These are phyloP conservation scores for Nymphalis urticae DNA, from an alignment of 2,888 invertebrate genomes.

Conservation along the genomic window DNA sequence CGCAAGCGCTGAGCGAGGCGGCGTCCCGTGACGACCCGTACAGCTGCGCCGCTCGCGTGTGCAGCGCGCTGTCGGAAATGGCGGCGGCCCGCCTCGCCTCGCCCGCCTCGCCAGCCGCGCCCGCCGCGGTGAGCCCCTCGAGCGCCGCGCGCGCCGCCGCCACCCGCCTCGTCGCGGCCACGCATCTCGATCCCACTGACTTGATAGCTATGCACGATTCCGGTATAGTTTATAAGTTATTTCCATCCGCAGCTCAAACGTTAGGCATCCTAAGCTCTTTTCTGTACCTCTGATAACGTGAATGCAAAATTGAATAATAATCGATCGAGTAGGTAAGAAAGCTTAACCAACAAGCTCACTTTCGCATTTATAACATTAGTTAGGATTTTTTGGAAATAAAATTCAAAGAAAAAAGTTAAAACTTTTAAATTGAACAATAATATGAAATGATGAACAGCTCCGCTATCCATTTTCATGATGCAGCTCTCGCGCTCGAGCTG, in stretches of 20 bases:
- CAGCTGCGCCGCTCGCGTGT: conserved; percentile 69
- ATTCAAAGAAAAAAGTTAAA: too few relatives aligned
- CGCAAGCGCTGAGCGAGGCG: conserved; percentile 60
- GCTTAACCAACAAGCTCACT: too few relatives aligned
- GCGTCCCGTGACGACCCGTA: conserved; percentile 74
- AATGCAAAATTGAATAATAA: too few relatives aligned
- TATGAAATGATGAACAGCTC: too few relatives aligned
- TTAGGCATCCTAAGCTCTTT: too few relatives aligned
- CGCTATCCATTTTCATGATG: background rate
- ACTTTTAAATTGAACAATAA: too few relatives aligned
- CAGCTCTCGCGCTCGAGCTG: conserved; percentile 63
- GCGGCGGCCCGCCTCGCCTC: conserved; percentile 38
- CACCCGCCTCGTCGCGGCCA: conserved; percentile 61
- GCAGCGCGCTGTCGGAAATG: conserved; percentile 51
- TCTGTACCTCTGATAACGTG: too few relatives aligned
- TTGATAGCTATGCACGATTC: conserved; percentile 67
- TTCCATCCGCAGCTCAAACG: too few relatives aligned
- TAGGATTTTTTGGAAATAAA: too few relatives aligned
- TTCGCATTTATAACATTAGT: too few relatives aligned
- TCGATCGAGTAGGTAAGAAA: too few relatives aligned
- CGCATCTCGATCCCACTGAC: conserved; percentile 71
- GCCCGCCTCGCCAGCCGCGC: conserved; percentile 27
- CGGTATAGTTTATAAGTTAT: conserved; percentile 43
- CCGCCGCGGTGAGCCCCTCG: background rate
- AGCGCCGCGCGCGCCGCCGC: conserved; percentile 44